Evolutionary conservation across 2,888 invertebrate genomes (phyloP).

Genomic region (Exephanes ischioxanthus): DNA sequence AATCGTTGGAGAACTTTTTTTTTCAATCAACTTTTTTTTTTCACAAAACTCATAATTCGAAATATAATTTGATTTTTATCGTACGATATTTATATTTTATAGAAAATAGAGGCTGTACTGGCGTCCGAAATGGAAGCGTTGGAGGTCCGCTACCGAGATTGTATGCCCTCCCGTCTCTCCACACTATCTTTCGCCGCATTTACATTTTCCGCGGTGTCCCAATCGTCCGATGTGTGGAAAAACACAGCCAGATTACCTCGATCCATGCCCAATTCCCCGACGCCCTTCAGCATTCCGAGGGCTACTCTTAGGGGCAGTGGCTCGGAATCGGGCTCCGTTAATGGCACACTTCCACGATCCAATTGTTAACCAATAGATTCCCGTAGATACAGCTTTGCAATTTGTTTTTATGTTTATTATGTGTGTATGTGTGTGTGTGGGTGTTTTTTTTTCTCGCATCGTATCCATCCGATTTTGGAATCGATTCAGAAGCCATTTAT

Average conservation of each 20-base stretch:
- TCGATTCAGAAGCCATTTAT: slow-evolving; percentile 13
- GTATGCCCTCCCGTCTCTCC: slow-evolving; percentile 81
- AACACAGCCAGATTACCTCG: slow-evolving; percentile 82
- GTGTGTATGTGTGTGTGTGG: slow-evolving; percentile 32
- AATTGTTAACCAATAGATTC: slow-evolving; percentile 74
- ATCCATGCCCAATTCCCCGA: slow-evolving; percentile 80
- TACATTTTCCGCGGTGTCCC: slow-evolving; percentile 77
- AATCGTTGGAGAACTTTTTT: neutral
- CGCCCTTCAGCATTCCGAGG: slow-evolving; percentile 81
- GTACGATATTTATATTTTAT: slow-evolving; percentile 82
- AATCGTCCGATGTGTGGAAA: slow-evolving; percentile 77
- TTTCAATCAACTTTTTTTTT: too few relatives aligned
- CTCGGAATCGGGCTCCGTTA: slow-evolving; percentile 79
- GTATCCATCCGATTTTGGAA: slow-evolving; percentile 1
- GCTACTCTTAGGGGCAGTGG: slow-evolving; percentile 79
- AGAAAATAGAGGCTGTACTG: slow-evolving; percentile 86
- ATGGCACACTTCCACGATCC: slow-evolving; percentile 78
- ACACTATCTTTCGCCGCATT: slow-evolving; percentile 80
- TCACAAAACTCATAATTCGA: neutral
- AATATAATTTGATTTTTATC: slow-evolving; percentile 5
- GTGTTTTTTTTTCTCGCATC: slow-evolving; percentile 25
- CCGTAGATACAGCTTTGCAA: slow-evolving; percentile 76
- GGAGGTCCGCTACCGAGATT: slow-evolving; percentile 84
- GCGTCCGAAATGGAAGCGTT: slow-evolving; percentile 84
- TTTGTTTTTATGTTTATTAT: slow-evolving; percentile 33